These are phyloP conservation scores for Menura novaehollandiae DNA, from an alignment of 2,113 vertebrate species.

Conservation along the genomic window DNA sequence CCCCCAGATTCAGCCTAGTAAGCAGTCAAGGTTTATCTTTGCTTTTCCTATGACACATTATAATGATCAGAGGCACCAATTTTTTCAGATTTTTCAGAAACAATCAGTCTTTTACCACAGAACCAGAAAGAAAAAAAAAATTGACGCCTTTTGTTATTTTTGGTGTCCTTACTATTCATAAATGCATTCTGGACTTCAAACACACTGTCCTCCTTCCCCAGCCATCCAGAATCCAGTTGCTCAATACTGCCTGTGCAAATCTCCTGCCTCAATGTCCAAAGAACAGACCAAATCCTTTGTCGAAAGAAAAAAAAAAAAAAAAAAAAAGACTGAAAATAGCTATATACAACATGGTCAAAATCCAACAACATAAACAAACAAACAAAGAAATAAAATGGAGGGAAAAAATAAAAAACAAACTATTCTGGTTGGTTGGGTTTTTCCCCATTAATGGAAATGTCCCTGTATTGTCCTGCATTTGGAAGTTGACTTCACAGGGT, in stretches of 20 bases:
- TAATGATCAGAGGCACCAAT: not conserved
- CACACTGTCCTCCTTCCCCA: not conserved
- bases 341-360: not conserved
- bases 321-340: not conserved
- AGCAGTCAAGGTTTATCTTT: not conserved
- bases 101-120: not conserved
- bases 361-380: not conserved
- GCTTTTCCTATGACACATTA: not conserved
- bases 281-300: not conserved
- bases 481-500: not conserved
- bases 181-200: not conserved
- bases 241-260: not conserved
- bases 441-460: not conserved
- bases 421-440: not conserved
- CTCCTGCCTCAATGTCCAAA: not conserved
- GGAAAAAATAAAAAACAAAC: not conserved
- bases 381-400: fast-evolving
- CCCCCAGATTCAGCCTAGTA: not conserved
- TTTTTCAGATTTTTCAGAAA: not conserved
- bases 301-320: not conserved
- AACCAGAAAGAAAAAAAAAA: not conserved
- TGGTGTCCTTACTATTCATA: not conserved
- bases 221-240: not conserved
- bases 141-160: not conserved
- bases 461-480: not conserved